Evolutionary conservation across 2,888 invertebrate species (phyloP).

Genomic region (Cordilura impudica): DNA sequence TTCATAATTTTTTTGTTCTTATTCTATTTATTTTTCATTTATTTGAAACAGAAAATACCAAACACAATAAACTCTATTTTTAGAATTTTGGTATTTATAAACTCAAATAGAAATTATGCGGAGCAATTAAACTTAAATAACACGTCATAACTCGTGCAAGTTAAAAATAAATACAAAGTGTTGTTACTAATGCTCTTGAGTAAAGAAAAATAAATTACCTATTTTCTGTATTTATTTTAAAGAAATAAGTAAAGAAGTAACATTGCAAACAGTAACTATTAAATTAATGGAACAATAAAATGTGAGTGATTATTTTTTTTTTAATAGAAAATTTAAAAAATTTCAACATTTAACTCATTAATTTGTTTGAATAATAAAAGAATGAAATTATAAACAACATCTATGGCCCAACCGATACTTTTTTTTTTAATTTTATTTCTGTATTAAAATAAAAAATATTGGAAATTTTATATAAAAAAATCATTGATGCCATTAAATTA

Average conservation of each 20-base stretch:
- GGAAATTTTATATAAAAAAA: neutral
- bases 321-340: no score
- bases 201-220: neutral
- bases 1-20: neutral
- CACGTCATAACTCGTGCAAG: conserved; percentile 27
- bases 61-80: conserved; percentile 29
- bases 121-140: neutral
- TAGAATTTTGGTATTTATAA: conserved; percentile 33
- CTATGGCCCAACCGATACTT: neutral
- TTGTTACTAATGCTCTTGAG: neutral
- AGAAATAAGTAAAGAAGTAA: neutral
- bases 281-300: neutral
- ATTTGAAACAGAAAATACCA: neutral
- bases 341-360: no score
- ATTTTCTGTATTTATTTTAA: neutral
- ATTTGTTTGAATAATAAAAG: neutral
- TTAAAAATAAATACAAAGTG: conserved; percentile 20
- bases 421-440: neutral
- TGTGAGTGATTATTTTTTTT: no score
- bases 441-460: neutral
- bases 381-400: neutral
- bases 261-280: neutral
- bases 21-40: neutral
- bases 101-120: neutral
- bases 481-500: neutral